phyloP scores from a whole-genome alignment of 1,140 invertebrate genomes.

The Cardiocondyla obscurior region DNA sequence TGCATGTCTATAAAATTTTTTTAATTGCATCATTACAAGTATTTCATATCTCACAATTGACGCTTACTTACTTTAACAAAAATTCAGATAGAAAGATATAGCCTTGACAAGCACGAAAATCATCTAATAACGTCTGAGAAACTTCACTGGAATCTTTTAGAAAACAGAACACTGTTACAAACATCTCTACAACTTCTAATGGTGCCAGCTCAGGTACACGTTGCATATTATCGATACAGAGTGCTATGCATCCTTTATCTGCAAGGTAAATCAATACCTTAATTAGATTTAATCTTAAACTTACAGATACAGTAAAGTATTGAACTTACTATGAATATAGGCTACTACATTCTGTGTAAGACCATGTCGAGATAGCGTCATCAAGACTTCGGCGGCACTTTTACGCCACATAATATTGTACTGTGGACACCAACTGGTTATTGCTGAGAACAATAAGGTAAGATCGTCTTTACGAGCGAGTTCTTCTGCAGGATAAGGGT shows the following conservation, averaged over 20 bases:
- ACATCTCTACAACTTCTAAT: constrained; percentile 99
- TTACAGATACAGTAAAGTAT: background rate
- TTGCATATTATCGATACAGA: constrained; percentile 99
- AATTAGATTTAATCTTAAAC: constrained; percentile 1
- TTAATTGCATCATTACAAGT: background rate
- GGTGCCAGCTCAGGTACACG: constrained; percentile 95
- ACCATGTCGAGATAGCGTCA: constrained; percentile 97
- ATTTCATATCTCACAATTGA: background rate
- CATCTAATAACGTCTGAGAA: constrained; percentile 96
- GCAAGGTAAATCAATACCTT: constrained; percentile 77
- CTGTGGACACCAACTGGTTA: constrained; percentile 96
- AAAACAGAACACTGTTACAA: constrained; percentile 98
- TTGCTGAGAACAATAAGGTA: constrained; percentile 97
- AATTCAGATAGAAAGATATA: constrained; percentile 98
- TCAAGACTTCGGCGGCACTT: constrained; percentile 97
- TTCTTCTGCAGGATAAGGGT: constrained; percentile 97
- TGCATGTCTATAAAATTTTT: constrained; percentile 76
- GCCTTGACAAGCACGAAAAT: constrained; percentile 97
- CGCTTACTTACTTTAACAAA: constrained; percentile 91
- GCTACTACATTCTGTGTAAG: constrained; percentile 95
- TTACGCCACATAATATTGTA: constrained; percentile 98
- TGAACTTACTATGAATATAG: constrained; percentile 96
- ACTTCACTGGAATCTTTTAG: constrained; percentile 99
- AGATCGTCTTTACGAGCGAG: constrained; percentile 98
- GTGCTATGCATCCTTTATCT: constrained; percentile 97